phyloP scores from a whole-genome alignment of 2,888 invertebrate genomes.

The Parochlus steinenii region DNA sequence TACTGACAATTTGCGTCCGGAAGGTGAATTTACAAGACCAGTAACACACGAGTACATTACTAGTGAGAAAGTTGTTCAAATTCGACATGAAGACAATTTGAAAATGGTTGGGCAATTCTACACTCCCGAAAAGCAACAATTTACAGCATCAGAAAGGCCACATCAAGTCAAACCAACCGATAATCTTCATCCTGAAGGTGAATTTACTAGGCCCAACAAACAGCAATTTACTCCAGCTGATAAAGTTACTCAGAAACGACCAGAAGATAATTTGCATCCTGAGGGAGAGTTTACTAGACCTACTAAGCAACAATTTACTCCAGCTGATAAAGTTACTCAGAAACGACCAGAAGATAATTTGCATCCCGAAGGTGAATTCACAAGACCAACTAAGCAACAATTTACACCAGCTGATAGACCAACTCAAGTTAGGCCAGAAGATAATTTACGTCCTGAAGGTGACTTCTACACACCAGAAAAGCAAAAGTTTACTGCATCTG shows the following conservation, averaged over 20 bases:
- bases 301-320: slow-evolving; percentile 19
- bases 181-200: slow-evolving; percentile 33
- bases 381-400: slow-evolving; percentile 22
- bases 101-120: slow-evolving; percentile 48
- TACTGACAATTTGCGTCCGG: slow-evolving; percentile 37
- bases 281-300: slow-evolving; percentile 27
- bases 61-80: slow-evolving; percentile 42
- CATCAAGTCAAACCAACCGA: slow-evolving; percentile 30
- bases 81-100: slow-evolving; percentile 39
- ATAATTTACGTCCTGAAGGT: slow-evolving; percentile 38
- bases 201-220: slow-evolving; percentile 28
- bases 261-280: slow-evolving; percentile 33
- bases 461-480: slow-evolving; percentile 25
- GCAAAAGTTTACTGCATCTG: slow-evolving; percentile 29
- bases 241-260: slow-evolving; percentile 34
- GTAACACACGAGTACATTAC: slow-evolving; percentile 23
- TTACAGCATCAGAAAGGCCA: slow-evolving; percentile 19
- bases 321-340: slow-evolving; percentile 24
- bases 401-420: slow-evolving; percentile 26
- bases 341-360: slow-evolving; percentile 33
- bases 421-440: slow-evolving; percentile 25
- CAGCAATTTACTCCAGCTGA: slow-evolving; percentile 31
- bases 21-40: slow-evolving; percentile 37
- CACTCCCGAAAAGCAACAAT: slow-evolving; percentile 26
- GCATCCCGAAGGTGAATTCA: slow-evolving; percentile 38